phyloP scores from a whole-genome alignment of 92 coral and sea anemone species.

The Porites lobata region DNA sequence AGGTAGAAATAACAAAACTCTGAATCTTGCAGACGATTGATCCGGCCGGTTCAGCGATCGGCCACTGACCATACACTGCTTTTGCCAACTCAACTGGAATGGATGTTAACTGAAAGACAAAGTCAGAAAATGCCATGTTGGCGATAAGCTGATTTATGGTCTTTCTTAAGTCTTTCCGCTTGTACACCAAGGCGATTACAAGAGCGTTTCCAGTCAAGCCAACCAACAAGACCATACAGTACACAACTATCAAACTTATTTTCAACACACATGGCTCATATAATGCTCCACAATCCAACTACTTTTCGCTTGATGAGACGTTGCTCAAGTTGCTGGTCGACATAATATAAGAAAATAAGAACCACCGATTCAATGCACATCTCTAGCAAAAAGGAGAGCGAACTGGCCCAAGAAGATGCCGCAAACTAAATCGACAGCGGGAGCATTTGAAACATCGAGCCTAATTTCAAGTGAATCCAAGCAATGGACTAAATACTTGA shows the following conservation, averaged over 20 bases:
- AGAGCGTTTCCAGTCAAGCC: not conserved
- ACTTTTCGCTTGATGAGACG: not conserved
- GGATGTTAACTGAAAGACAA: not conserved
- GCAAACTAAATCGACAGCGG: slow-evolving; percentile 2
- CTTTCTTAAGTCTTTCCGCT: not conserved
- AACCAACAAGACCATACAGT: not conserved
- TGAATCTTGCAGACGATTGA: not conserved
- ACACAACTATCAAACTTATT: not conserved
- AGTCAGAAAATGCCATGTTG: not conserved
- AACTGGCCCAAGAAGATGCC: too few species aligned
- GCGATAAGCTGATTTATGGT: not conserved
- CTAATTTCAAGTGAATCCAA: slow-evolving; percentile 18
- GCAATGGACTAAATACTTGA: not conserved
- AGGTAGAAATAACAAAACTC: not conserved
- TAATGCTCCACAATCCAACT: not conserved
- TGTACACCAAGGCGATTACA: not conserved
- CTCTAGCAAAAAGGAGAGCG: too few species aligned
- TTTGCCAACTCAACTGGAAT: too few species aligned
- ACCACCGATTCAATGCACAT: too few species aligned
- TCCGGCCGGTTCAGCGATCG: too few species aligned
- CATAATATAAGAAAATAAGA: too few species aligned
- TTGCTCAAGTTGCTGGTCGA: not conserved
- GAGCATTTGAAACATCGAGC: not conserved
- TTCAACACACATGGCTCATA: too few species aligned
- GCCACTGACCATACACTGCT: too few species aligned